Conservation (phyloP, 2,888 invertebrate species). For the Callyntrura sp. region DNA sequence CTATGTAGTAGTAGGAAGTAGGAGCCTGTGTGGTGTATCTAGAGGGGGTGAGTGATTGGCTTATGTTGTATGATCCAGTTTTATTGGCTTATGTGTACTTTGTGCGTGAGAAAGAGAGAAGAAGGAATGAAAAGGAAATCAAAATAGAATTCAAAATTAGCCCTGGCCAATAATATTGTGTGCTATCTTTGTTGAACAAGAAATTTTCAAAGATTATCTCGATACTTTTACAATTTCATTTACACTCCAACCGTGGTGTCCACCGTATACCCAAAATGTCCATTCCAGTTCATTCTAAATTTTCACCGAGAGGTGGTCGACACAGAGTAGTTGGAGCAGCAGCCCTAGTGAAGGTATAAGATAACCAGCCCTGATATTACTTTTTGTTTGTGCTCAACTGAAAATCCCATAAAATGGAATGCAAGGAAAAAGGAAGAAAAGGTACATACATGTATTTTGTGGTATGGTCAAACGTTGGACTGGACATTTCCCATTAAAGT, state of each 20-base stretch:
- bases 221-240: constrained; percentile 50
- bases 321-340: too few relatives aligned
- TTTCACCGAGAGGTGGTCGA: too few relatives aligned
- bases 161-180: constrained; percentile 27
- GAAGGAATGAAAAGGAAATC: constrained; percentile 38
- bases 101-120: constrained; percentile 7
- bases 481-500: constrained; percentile 74
- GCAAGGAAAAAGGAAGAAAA: background rate
- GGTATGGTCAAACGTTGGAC: constrained; percentile 55
- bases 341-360: background rate
- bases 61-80: constrained; percentile 49
- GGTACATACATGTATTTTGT: constrained; percentile 22
- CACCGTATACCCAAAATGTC: background rate
- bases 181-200: constrained; percentile 44
- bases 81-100: constrained; percentile 64
- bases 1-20: background rate
- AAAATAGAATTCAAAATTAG: constrained; percentile 70
- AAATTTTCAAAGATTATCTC: constrained; percentile 56
- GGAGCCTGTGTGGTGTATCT: background rate
- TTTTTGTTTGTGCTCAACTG: background rate
- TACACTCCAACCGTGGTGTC: background rate
- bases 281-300: background rate
- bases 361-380: too few relatives aligned
- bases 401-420: constrained; percentile 4
- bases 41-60: constrained; percentile 71